A percentile compares a stretch with the other conserved stretches of the same genome.
phyloP scores from a whole-genome alignment of 1,140 invertebrate species.

The Brachionus sp. region DNA sequence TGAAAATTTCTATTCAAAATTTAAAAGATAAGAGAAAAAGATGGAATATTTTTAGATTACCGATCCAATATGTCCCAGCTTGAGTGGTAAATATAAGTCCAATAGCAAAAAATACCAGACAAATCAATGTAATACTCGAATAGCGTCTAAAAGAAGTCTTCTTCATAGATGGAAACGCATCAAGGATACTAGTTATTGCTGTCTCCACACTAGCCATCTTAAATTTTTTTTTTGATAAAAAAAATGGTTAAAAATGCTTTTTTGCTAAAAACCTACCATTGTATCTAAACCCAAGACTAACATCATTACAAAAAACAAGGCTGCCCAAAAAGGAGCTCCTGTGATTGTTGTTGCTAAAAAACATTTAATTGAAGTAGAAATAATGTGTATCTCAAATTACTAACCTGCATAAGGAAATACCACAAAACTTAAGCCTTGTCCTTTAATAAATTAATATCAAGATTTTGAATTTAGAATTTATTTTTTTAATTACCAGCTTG shows the following conservation, averaged over 20 bases:
- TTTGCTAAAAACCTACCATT: slow-evolving; percentile 45
- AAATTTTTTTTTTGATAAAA: neutral
- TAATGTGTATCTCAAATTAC: slow-evolving; percentile 63
- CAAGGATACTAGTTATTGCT: slow-evolving; percentile 69
- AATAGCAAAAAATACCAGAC: slow-evolving; percentile 64
- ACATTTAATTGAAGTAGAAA: neutral
- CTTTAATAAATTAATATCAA: neutral
- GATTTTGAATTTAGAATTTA: neutral
- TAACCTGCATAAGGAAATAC: slow-evolving; percentile 91
- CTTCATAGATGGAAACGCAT: slow-evolving; percentile 67
- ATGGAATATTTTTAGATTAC: neutral
- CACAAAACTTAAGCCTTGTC: slow-evolving; percentile 88
- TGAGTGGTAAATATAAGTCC: slow-evolving; percentile 62
- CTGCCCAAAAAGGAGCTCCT: slow-evolving; percentile 45
- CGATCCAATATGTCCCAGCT: slow-evolving; percentile 33
- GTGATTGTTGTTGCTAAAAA: neutral
- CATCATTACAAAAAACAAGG: slow-evolving; percentile 43
- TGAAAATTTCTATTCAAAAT: slow-evolving; percentile 71
- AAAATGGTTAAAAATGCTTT: too few relatives aligned
- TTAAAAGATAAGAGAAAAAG: slow-evolving; percentile 58
- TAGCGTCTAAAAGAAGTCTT: slow-evolving; percentile 54
- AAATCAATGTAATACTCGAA: slow-evolving; percentile 64
- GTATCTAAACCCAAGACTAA: slow-evolving; percentile 39
- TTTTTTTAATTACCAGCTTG: slow-evolving; percentile 59
- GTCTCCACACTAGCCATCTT: slow-evolving; percentile 74